Evolutionary conservation across 1,140 invertebrate species (phyloP).

Genomic region (Cyphomyrmex costatus): DNA sequence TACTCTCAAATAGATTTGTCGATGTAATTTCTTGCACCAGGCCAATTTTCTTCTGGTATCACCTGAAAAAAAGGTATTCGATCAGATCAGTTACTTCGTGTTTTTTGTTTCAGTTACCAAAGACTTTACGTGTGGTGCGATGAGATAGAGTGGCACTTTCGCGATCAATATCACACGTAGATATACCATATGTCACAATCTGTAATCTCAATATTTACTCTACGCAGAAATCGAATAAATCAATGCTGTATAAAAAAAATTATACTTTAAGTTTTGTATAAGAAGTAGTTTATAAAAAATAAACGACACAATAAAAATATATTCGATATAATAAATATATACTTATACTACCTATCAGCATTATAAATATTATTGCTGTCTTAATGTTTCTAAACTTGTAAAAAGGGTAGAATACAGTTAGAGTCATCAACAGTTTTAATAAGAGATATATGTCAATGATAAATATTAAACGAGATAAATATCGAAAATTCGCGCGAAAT

Average conservation of each 20-base stretch:
- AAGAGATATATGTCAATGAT: neutral
- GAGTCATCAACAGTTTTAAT: neutral
- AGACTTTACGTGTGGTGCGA: neutral
- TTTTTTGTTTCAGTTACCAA: constrained; percentile 9
- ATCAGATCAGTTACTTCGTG: neutral
- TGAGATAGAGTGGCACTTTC: neutral
- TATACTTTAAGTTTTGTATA: neutral
- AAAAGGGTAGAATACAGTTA: constrained; percentile 39
- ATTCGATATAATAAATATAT: neutral
- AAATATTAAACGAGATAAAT: neutral
- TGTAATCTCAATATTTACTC: neutral
- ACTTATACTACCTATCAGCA: neutral
- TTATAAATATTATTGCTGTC: neutral
- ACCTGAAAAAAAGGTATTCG: constrained; percentile 44
- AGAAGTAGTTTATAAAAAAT: neutral
- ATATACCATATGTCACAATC: neutral
- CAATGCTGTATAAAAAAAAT: neutral
- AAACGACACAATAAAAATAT: neutral
- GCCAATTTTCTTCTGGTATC: neutral
- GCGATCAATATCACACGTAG: neutral
- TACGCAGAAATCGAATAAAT: neutral
- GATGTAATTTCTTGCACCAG: neutral
- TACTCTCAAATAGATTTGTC: neutral
- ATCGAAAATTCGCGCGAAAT: neutral
- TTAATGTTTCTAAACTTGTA: constrained; percentile 18